Conservation (phyloP, 2,113 vertebrate species). For the Colaptes auratus region DNA sequence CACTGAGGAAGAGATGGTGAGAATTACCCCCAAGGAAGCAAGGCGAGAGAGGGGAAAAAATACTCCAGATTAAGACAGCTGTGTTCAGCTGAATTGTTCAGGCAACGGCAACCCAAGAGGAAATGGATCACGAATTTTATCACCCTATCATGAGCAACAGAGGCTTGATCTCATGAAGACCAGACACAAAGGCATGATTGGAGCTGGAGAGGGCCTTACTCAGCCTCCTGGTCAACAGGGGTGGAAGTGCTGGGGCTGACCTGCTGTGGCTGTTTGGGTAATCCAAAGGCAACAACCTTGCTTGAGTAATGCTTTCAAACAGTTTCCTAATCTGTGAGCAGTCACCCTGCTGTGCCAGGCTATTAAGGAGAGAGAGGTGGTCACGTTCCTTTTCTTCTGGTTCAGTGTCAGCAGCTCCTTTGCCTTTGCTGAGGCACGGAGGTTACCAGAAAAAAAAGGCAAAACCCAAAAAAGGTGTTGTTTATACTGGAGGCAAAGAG, state of each 20-base stretch:
- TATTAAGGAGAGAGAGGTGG: not conserved
- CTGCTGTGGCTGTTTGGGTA: not conserved
- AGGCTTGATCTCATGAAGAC: rapidly evolving
- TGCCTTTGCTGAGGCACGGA: not conserved
- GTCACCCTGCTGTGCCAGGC: not conserved
- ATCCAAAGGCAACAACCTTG: not conserved
- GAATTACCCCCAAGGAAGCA: not conserved
- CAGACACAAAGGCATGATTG: rapidly evolving
- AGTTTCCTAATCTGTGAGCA: conserved; percentile 31
- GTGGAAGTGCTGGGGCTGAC: not conserved
- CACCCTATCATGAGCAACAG: rapidly evolving
- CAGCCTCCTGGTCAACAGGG: not conserved
- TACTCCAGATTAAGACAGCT: not conserved
- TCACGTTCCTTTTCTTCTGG: not conserved
- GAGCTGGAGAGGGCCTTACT: not conserved
- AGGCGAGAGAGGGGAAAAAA: not conserved
- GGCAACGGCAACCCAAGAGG: not conserved
- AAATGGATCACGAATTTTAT: not conserved
- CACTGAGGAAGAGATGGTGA: not conserved
- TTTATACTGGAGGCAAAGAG: not conserved
- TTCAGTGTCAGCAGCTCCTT: not conserved
- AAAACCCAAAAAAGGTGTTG: not conserved
- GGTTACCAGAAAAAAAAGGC: not conserved
- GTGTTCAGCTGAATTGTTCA: not conserved
- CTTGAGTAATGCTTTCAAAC: not conserved